A percentile compares a stretch with the other conserved stretches of the same genome.
Conservation (phyloP, 2,888 invertebrate species). For the Ennomos erosarius region DNA sequence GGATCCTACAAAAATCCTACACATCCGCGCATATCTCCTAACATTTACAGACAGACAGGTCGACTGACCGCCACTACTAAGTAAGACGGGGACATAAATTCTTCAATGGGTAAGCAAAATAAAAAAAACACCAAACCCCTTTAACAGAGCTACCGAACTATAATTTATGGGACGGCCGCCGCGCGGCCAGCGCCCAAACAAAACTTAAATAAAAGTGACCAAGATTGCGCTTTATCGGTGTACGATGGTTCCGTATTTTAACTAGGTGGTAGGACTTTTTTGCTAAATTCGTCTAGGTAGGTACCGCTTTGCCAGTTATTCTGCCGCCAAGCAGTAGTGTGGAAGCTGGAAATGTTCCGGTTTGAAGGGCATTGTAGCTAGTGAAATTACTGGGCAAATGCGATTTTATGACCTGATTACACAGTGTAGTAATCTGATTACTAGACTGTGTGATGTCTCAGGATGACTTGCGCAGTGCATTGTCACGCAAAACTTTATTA, state of each 20-base stretch:
- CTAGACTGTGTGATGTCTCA: too few species aligned
- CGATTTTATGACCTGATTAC: too few species aligned
- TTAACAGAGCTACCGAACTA: conserved; percentile 85
- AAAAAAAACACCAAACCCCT: conserved; percentile 74
- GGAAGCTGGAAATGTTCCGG: too few species aligned
- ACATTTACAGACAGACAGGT: conserved; percentile 51
- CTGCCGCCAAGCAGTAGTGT: too few species aligned
- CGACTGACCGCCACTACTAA: conserved; percentile 78
- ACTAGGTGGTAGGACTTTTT: too few species aligned
- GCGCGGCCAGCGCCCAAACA: conserved; percentile 70
- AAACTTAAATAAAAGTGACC: conserved; percentile 61
- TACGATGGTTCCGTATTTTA: conserved; percentile 26
- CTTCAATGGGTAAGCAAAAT: conserved; percentile 82
- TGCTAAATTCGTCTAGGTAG: too few species aligned
- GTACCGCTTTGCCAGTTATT: too few species aligned
- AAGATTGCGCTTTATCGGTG: conserved; percentile 27
- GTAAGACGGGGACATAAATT: conserved; percentile 84
- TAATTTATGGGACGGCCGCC: conserved; percentile 78
- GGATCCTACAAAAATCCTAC: conserved; percentile 1
- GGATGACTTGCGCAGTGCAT: too few species aligned
- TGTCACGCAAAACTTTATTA: too few species aligned
- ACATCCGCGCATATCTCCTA: conserved; percentile 7
- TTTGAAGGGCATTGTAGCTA: too few species aligned
- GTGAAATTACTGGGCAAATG: too few species aligned
- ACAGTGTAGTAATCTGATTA: too few species aligned